Percentiles rank a stretch among this genome's conserved stretches.
Conservation (phyloP, 1,140 invertebrate species). For the Lordiphosa clarofinis region DNA sequence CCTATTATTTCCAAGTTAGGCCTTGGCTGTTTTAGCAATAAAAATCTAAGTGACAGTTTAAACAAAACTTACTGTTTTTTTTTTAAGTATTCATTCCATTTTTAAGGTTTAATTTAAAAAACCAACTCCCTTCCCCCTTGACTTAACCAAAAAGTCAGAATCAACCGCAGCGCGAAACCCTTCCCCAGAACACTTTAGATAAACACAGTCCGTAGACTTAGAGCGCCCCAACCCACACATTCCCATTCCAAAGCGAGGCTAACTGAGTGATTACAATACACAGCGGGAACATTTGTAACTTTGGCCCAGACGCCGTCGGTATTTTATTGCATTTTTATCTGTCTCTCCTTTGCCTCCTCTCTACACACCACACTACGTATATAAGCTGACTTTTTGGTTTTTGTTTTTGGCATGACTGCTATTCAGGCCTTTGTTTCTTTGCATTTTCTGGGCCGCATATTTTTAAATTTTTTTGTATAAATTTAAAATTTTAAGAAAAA, state of each 20-base stretch:
- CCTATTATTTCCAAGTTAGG: too few relatives aligned
- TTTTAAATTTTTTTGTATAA: constrained; percentile 11
- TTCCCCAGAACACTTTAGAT: too few relatives aligned
- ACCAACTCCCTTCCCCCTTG: too few relatives aligned
- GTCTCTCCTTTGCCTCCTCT: background rate
- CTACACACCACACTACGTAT: background rate
- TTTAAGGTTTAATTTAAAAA: too few relatives aligned
- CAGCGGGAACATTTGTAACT: constrained; percentile 46
- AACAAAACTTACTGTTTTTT: too few relatives aligned
- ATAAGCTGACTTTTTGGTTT: background rate
- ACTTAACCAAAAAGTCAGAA: too few relatives aligned
- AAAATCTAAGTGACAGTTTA: too few relatives aligned
- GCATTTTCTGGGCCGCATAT: constrained; percentile 21
- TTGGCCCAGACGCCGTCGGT: constrained; percentile 16
- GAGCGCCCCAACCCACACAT: constrained; percentile 4
- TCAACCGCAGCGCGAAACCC: too few relatives aligned
- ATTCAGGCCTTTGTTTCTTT: constrained; percentile 19
- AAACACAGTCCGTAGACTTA: too few relatives aligned
- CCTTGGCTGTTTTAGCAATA: too few relatives aligned
- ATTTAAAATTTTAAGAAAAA: constrained; percentile 28
- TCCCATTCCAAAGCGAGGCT: constrained; percentile 16
- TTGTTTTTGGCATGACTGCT: constrained; percentile 1
- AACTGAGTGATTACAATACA: constrained; percentile 57
- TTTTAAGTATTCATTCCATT: too few relatives aligned
- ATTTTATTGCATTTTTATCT: constrained; percentile 64